phyloP scores from a whole-genome alignment of 1,140 invertebrate genomes.

The Orchesella cincta region DNA sequence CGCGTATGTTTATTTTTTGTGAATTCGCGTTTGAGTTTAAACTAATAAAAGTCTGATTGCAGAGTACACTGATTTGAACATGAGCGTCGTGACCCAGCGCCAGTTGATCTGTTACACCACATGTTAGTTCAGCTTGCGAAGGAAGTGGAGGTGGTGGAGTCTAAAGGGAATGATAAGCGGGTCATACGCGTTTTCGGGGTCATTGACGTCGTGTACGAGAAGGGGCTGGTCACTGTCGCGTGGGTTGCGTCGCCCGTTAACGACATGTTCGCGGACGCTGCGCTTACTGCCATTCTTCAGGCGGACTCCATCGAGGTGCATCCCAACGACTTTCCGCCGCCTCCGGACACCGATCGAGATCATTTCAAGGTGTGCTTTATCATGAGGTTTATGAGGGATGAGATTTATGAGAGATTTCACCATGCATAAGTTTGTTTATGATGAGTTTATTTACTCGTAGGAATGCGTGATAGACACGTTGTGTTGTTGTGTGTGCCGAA shows the following conservation, averaged over 20 bases:
- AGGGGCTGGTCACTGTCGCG: slow-evolving; percentile 81
- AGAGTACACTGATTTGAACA: slow-evolving; percentile 95
- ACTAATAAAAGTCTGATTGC: too few species aligned
- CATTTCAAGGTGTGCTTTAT: slow-evolving; percentile 72
- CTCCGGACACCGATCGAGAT: slow-evolving; percentile 73
- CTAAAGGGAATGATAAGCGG: slow-evolving; percentile 64
- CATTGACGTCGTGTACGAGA: slow-evolving; percentile 80
- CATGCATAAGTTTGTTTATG: too few species aligned
- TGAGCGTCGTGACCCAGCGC: slow-evolving; percentile 87
- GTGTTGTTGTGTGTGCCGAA: slow-evolving; percentile 90
- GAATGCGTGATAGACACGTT: slow-evolving; percentile 73
- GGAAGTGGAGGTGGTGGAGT: slow-evolving; percentile 72
- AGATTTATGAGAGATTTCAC: too few species aligned
- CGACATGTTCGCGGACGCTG: slow-evolving; percentile 97
- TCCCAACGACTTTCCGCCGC: slow-evolving; percentile 64
- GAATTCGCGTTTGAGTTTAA: too few species aligned
- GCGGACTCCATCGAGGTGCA: slow-evolving; percentile 67
- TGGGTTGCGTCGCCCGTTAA: slow-evolving; percentile 93
- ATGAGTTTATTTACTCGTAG: slow-evolving; percentile 53
- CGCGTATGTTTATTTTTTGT: slow-evolving; percentile 22
- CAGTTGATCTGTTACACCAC: slow-evolving; percentile 78
- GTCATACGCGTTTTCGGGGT: slow-evolving; percentile 71
- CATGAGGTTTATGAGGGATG: neutral
- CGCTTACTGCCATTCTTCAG: slow-evolving; percentile 79
- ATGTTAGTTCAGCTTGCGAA: slow-evolving; percentile 81